These are phyloP conservation scores for Eubasilissa splendida DNA, from an alignment of 2,888 invertebrate species.

Conservation along the genomic window DNA sequence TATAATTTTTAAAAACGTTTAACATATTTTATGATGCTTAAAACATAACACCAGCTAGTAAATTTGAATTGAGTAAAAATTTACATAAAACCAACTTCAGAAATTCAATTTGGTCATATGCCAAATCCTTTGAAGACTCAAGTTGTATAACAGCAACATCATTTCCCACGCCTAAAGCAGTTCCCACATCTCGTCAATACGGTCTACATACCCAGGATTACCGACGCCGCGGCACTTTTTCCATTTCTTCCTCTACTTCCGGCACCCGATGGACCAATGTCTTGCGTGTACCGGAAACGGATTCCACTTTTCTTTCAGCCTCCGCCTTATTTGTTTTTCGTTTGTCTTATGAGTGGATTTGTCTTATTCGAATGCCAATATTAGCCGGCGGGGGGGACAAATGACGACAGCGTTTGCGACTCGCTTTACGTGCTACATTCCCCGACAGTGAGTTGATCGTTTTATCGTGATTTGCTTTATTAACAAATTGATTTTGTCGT, in stretches of 20 bases:
- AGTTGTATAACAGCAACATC: constrained; percentile 9
- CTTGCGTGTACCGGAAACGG: constrained; percentile 15
- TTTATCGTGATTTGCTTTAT: too few species aligned
- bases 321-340: constrained; percentile 18
- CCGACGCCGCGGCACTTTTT: constrained; percentile 33
- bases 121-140: constrained; percentile 9
- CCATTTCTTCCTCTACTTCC: constrained; percentile 22
- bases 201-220: constrained; percentile 35
- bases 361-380: constrained; percentile 28
- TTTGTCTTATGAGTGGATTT: constrained; percentile 41
- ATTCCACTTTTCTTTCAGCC: not conserved
- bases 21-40: too few species aligned
- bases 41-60: too few species aligned
- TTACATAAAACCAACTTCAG: constrained; percentile 1
- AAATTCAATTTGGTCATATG: constrained; percentile 24
- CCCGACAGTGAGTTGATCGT: too few species aligned
- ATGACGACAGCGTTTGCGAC: not conserved
- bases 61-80: not conserved
- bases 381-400: constrained; percentile 5
- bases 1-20: too few species aligned
- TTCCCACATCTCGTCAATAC: constrained; percentile 12
- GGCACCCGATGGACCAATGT: constrained; percentile 5
- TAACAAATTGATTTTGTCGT: too few species aligned
- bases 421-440: not conserved
- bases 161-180: not conserved